These are phyloP conservation scores for Nomada fucata DNA, from an alignment of 2,888 invertebrate genomes.

Conservation along the genomic window DNA sequence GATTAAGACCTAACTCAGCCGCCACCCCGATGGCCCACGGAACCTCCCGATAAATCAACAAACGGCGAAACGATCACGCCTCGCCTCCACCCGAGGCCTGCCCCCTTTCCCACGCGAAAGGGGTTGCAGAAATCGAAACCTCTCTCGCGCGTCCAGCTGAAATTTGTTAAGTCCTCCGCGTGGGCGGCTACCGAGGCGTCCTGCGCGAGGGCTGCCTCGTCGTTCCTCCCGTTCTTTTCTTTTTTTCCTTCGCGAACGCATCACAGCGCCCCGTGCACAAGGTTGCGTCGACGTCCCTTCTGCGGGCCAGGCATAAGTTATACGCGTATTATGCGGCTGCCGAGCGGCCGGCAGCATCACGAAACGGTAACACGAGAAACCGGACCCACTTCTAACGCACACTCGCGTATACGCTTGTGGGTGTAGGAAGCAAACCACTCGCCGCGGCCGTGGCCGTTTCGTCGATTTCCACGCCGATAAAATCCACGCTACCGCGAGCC, in stretches of 20 bases:
- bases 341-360: constrained; percentile 69
- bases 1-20: too few relatives aligned
- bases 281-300: constrained; percentile 50
- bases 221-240: background rate
- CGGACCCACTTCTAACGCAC: constrained; percentile 62
- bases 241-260: constrained; percentile 16
- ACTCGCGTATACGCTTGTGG: constrained; percentile 26
- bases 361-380: constrained; percentile 78
- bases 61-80: background rate
- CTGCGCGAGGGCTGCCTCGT: constrained; percentile 4
- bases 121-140: constrained; percentile 20
- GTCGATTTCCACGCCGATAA: constrained; percentile 65
- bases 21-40: too few relatives aligned
- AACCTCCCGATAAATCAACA: background rate
- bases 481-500: constrained; percentile 51
- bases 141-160: constrained; percentile 33
- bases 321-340: constrained; percentile 73
- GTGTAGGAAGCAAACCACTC: constrained; percentile 47
- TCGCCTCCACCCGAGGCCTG: background rate
- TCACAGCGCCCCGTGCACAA: constrained; percentile 24
- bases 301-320: constrained; percentile 73
- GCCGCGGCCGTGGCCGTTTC: constrained; percentile 42
- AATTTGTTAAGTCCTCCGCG: constrained; percentile 39
- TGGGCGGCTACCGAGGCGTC: constrained; percentile 38
- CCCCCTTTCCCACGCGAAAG: too few relatives aligned